Percentiles rank a stretch among this genome's conserved stretches.
Conservation (phyloP, 2,113 vertebrate genomes). For the Panurus biarmicus region DNA sequence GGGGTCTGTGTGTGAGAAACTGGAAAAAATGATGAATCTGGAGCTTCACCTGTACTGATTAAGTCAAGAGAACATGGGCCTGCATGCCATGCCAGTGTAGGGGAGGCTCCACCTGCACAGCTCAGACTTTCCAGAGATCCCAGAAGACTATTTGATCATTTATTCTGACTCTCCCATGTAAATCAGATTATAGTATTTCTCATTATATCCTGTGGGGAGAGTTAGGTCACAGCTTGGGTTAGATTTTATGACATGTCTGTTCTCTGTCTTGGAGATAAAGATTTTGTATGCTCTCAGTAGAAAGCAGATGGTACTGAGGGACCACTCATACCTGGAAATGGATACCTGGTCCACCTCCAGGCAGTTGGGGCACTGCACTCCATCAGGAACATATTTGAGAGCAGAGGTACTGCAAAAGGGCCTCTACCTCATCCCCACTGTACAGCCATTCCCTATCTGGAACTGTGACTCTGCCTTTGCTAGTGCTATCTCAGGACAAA, state of each 20-base stretch:
- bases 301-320: neutral
- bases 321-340: neutral
- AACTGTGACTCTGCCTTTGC: neutral
- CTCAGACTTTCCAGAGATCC: neutral
- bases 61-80: neutral
- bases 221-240: neutral
- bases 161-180: neutral
- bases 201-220: neutral
- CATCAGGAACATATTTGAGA: neutral
- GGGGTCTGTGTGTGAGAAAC: neutral
- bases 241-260: neutral
- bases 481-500: neutral
- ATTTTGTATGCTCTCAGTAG: neutral
- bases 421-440: too few species aligned
- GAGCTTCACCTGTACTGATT: neutral
- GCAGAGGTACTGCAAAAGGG: neutral
- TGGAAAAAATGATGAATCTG: neutral
- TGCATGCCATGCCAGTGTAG: fast-evolving
- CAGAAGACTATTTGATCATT: neutral
- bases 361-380: neutral
- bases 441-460: neutral
- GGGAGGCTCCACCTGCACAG: neutral
- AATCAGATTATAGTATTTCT: neutral
- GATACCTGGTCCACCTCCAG: neutral
- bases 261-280: neutral